Evolutionary conservation across 2,888 invertebrate species (phyloP).

Genomic region (Xestia ashworthii): DNA sequence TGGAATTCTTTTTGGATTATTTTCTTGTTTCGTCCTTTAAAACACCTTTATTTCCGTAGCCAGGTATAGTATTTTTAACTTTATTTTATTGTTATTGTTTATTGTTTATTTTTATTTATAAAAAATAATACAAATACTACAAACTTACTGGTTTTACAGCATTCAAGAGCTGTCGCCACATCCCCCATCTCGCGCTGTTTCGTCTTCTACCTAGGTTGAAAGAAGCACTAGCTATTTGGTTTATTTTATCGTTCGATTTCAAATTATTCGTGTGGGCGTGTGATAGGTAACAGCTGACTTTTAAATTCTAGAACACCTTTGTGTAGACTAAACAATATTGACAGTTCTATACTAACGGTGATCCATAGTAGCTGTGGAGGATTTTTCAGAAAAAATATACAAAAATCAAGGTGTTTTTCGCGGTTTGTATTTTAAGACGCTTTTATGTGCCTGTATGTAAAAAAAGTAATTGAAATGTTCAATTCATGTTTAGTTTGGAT

Average conservation of each 20-base stretch:
- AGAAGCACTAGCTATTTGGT: neutral
- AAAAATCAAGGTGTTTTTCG: neutral
- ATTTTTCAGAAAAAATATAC: conserved; percentile 20
- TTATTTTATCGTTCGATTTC: conserved; percentile 12
- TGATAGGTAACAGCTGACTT: conserved; percentile 36
- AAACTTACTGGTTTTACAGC: too few relatives aligned
- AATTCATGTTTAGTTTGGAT: too few relatives aligned
- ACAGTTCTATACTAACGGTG: conserved; percentile 28
- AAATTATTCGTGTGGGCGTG: conserved; percentile 10
- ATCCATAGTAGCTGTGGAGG: conserved; percentile 9
- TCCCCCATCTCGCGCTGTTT: neutral
- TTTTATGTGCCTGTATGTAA: too few relatives aligned
- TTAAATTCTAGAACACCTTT: conserved; percentile 40
- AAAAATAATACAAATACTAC: too few relatives aligned
- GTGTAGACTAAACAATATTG: conserved; percentile 61
- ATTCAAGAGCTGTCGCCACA: neutral
- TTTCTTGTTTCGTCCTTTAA: too few relatives aligned
- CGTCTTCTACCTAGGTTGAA: neutral
- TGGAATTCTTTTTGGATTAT: too few relatives aligned
- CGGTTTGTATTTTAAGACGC: neutral
- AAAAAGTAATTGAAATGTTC: too few relatives aligned
- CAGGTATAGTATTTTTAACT: too few relatives aligned
- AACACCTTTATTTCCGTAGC: too few relatives aligned
- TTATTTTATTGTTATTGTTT: too few relatives aligned
- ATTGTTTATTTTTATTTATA: too few relatives aligned